phyloP scores from a whole-genome alignment of 2,888 invertebrate genomes.

The Amaurobius ferox region DNA sequence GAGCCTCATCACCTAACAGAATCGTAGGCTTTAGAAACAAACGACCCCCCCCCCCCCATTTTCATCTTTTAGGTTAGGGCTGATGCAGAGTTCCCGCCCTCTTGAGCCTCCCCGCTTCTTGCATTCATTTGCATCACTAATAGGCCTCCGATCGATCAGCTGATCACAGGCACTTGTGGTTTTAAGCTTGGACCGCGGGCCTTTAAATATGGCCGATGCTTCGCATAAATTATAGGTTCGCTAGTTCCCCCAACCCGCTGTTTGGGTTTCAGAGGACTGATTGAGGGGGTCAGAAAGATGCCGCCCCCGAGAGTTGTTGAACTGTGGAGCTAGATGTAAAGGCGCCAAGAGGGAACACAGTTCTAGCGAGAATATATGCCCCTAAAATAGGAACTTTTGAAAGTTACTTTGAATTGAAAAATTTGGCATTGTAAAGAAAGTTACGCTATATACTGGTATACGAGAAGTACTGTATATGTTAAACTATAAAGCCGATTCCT shows the following conservation, averaged over 20 bases:
- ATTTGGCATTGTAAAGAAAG: too few relatives aligned
- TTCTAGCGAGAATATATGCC: neutral
- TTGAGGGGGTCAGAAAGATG: neutral
- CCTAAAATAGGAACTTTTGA: neutral
- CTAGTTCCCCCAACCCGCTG: constrained; percentile 15
- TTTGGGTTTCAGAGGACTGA: constrained; percentile 18
- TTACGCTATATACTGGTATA: too few relatives aligned
- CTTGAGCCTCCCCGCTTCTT: constrained; percentile 15
- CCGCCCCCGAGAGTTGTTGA: neutral
- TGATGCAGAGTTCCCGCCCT: constrained; percentile 25
- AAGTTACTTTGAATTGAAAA: neutral
- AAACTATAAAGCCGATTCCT: too few relatives aligned
- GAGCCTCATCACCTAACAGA: constrained; percentile 54
- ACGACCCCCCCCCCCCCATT: neutral
- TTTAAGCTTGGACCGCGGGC: constrained; percentile 63
- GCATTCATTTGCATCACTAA: constrained; percentile 66
- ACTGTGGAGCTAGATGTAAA: constrained; percentile 9
- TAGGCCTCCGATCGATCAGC: constrained; percentile 65
- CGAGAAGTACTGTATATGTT: too few relatives aligned
- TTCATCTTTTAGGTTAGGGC: constrained; percentile 16
- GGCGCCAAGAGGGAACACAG: neutral
- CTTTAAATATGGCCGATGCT: constrained; percentile 67
- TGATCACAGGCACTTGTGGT: constrained; percentile 60
- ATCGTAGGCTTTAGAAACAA: constrained; percentile 34
- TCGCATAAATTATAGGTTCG: constrained; percentile 69